phyloP scores from a whole-genome alignment of 2,888 invertebrate species.

The Margaritifera margaritifera region DNA sequence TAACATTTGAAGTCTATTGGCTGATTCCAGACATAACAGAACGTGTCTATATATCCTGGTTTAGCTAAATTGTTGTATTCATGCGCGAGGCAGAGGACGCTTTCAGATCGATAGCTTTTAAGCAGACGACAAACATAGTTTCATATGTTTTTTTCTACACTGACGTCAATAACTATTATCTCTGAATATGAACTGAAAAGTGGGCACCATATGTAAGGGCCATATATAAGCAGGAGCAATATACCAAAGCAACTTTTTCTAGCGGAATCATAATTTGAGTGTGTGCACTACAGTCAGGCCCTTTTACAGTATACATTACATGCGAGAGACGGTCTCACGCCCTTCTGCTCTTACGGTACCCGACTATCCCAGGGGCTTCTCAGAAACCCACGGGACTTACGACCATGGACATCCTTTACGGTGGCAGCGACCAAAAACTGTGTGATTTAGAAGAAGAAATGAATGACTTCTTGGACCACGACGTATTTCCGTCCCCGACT shows the following conservation, averaged over 20 bases:
- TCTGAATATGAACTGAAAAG: neutral
- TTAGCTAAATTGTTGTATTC: constrained; percentile 35
- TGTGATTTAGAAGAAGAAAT: constrained; percentile 63
- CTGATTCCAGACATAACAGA: constrained; percentile 14
- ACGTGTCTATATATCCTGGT: constrained; percentile 48
- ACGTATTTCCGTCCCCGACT: constrained; percentile 57
- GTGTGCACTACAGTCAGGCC: no score
- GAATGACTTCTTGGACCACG: constrained; percentile 61
- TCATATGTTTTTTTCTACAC: no score
- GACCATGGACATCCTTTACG: constrained; percentile 67
- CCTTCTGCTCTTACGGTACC: constrained; percentile 34
- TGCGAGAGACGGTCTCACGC: no score
- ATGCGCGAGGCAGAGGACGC: constrained; percentile 15
- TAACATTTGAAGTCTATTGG: constrained; percentile 38
- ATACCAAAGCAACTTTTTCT: no score
- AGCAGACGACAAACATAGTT: no score
- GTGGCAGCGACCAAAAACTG: constrained; percentile 62
- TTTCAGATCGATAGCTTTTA: no score
- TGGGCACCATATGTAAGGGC: neutral
- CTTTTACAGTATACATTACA: no score
- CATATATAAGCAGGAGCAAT: no score
- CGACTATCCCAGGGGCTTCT: constrained; percentile 62
- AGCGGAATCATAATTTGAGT: no score
- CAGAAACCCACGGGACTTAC: constrained; percentile 57
- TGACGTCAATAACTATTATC: no score